Base-by-base conservation (phyloP, 1,140 invertebrate species). In the Trichogramma pretiosum region DNA sequence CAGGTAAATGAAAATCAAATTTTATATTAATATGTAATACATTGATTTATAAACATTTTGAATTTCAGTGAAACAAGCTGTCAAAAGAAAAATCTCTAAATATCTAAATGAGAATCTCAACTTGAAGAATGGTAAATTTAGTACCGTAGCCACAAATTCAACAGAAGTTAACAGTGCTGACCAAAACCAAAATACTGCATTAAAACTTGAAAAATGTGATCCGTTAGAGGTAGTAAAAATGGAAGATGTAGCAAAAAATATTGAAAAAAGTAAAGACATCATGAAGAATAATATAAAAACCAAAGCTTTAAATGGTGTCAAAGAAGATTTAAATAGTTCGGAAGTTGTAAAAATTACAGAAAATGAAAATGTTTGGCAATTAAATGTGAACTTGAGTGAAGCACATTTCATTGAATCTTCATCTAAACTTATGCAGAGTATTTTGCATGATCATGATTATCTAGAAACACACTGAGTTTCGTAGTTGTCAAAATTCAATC, bases 371-470 rank as follows among this genome's bases (percentile, higher is more conserved):
- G 50, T 49, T 48, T 34, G 26, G 40, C 13, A 22, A 17, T 46
- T 34, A 49, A 47, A n/a, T n/a, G n/a, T n/a, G n/a, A n/a, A n/a
- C n/a, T n/a, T n/a, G n/a, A n/a, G n/a, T n/a, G n/a, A 51, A 41
- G n/a, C 16, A n/a, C 41, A 42, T 45, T 41, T 43, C 34, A 41
- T 22, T 38, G 17, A 37, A 47, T 46, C 44, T 16, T 13, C 17
- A 47, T 37, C 35, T 14, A 34, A 5, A 26, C 26, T 21, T 30
- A 7, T 51, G 24, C 21, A 23, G 4, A 19, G 19, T 23, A 51
- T 52, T 35, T 32, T 22, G 32, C 50, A 47, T 47, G 50, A 52
- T 52, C 50, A 52, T 18, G 47, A 52, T 24, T 52, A 52, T 34
- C 45, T 40, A 52, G 50, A 32, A 38, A 22, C 43, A 28, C 26